Conservation (phyloP, 2,113 vertebrate genomes). For the Tamias sibiricus region DNA sequence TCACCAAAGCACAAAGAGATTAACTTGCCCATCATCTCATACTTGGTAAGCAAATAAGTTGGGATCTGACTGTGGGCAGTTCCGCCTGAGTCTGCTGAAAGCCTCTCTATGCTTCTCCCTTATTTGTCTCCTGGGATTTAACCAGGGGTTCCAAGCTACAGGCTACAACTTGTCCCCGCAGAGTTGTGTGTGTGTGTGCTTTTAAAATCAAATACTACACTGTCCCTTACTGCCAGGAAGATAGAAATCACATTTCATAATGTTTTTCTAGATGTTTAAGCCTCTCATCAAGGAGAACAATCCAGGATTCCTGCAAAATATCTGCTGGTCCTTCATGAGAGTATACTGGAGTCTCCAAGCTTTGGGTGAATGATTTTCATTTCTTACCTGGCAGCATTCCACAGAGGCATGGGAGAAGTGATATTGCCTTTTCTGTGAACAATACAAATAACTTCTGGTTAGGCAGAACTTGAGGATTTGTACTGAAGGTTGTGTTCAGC, state of each 20-base stretch:
- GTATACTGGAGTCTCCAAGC: not conserved
- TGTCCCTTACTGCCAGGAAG: conserved; percentile 43
- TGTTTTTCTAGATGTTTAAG: conserved; percentile 39
- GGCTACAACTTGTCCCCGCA: conserved; percentile 39
- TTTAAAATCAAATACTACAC: conserved; percentile 23
- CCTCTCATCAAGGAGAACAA: conserved; percentile 17
- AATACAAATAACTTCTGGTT: not conserved
- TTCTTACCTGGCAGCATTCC: conserved; percentile 64
- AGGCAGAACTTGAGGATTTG: not conserved
- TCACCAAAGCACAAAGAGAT: not conserved
- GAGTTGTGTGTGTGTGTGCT: not conserved
- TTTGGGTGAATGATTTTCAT: not conserved
- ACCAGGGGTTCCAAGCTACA: conserved; percentile 21
- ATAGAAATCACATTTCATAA: conserved; percentile 71
- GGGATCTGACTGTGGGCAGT: not conserved
- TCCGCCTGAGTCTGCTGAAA: not conserved
- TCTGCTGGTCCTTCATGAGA: conserved; percentile 26
- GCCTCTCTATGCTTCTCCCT: not conserved
- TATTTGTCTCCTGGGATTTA: conserved; percentile 15
- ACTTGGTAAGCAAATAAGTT: not conserved
- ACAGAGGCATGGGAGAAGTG: not conserved
- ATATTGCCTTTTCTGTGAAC: conserved; percentile 29
- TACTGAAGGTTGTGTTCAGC: not conserved
- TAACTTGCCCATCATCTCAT: not conserved
- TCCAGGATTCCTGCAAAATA: conserved; percentile 47